Conservation (phyloP, 1,140 invertebrate species). For the Drosophila bipectinata region DNA sequence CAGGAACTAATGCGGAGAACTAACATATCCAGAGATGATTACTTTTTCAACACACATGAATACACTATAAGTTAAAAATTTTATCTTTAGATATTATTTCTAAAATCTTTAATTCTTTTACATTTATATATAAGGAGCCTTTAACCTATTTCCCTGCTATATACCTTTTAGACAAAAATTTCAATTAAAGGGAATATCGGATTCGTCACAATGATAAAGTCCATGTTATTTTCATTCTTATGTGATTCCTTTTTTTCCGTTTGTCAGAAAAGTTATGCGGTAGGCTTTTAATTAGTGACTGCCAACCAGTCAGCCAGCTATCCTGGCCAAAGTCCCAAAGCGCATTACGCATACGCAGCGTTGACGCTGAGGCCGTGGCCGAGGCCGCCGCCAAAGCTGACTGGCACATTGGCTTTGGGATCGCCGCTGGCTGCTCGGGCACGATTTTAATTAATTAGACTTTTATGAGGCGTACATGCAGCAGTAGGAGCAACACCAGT, state of each 20-base stretch:
- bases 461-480: slow-evolving; percentile 79
- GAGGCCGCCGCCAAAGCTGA: slow-evolving; percentile 25
- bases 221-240: slow-evolving; percentile 30
- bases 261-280: slow-evolving; percentile 63
- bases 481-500: slow-evolving; percentile 18
- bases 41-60: slow-evolving; percentile 47
- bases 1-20: slow-evolving; percentile 25
- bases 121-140: not conserved
- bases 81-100: too few species aligned
- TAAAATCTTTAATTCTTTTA: too few species aligned
- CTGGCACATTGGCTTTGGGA: slow-evolving; percentile 46
- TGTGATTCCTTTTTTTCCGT: slow-evolving; percentile 31
- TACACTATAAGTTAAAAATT: too few species aligned
- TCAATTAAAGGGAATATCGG: slow-evolving; percentile 29
- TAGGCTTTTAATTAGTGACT: slow-evolving; percentile 77
- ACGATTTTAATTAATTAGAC: slow-evolving; percentile 82
- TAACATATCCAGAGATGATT: slow-evolving; percentile 55
- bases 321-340: slow-evolving; percentile 59
- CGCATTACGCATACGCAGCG: slow-evolving; percentile 78
- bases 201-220: slow-evolving; percentile 23
- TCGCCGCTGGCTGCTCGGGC: slow-evolving; percentile 63
- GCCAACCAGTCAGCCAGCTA: slow-evolving; percentile 48
- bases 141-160: not conserved
- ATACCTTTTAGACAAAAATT: not conserved
- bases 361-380: slow-evolving; percentile 42